Base-by-base conservation (phyloP, 2,797 vertebrate species). In the Pseudochromis fuscus region DNA sequence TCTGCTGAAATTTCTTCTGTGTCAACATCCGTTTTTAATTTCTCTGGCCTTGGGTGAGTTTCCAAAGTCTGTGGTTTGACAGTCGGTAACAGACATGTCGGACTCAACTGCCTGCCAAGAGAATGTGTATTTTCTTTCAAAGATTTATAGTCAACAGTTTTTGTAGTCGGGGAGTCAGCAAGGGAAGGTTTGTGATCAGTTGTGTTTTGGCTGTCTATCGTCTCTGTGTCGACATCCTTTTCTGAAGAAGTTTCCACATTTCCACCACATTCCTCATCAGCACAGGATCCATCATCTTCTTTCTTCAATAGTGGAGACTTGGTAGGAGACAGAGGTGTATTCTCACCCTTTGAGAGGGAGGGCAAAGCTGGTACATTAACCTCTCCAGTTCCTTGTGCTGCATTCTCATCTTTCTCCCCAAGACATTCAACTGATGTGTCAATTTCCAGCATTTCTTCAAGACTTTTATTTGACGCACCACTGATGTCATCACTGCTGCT, bases 41-140 rank as follows among this genome's bases (percentile, higher is more conserved):
- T 30, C 42, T 38, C 49, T 35, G 28, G 21, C 8, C 50, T 60
- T 31, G 27, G 12, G 0, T 37, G 50, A 21, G 28, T 59, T 58
- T 79, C 67, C 16, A 82, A 18, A 35, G 2, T 3, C 3, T 48
- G 52, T 16, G 67, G 12, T 59, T 84, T 76, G 21, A 76, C n/a
- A 50, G 57, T 37, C 5, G 84, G 55, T 19, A 65, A 37, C 27
- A 70, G 42, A 57, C 76, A 73, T 2, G 24, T 4, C 1, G 69
- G 67, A 66, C 72, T 85, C 19, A 73, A 31, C 18, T 18, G 44
- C 30, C 42, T 67, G 48, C 79, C 82, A 6, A 70, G 3, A 33
- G 52, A 73, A 66, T 79, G 76, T 7, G 8, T 3, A n/a, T 61
- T 80, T 60, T 75, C 69, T 21, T 67, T 55, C 4, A 81, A 18